Conservation (phyloP, 2,888 invertebrate genomes). For the Tiliacea aurago region DNA sequence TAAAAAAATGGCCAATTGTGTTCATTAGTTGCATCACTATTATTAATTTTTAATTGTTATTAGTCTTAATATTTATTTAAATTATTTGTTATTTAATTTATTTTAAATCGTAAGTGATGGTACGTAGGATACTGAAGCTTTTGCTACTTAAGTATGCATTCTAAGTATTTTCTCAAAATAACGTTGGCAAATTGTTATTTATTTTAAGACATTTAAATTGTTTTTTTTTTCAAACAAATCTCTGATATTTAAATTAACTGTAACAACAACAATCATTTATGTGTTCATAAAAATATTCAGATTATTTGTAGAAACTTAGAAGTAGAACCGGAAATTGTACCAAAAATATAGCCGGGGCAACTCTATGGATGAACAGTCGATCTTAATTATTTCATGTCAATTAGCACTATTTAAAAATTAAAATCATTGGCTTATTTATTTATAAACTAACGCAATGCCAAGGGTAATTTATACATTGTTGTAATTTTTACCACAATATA, state of each 20-base stretch:
- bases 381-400: background rate
- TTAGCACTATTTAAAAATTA: background rate
- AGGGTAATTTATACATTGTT: background rate
- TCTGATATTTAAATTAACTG: background rate
- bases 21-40: background rate
- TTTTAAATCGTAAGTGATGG: background rate
- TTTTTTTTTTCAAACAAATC: background rate
- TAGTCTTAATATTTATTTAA: slow-evolving; percentile 4
- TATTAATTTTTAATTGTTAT: background rate
- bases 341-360: too few species aligned
- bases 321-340: background rate
- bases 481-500: background rate
- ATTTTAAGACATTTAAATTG: background rate
- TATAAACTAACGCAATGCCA: background rate
- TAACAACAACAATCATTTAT: too few species aligned
- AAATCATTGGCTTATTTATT: background rate
- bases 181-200: background rate
- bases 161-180: background rate
- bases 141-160: background rate
- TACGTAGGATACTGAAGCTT: background rate
- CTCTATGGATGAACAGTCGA: background rate
- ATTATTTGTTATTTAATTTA: slow-evolving; percentile 8
- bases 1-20: background rate
- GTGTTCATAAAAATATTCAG: background rate
- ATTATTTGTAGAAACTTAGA: too few species aligned